Base-by-base conservation (phyloP, 2,888 invertebrate species). In the Iselma pallidipennis region DNA sequence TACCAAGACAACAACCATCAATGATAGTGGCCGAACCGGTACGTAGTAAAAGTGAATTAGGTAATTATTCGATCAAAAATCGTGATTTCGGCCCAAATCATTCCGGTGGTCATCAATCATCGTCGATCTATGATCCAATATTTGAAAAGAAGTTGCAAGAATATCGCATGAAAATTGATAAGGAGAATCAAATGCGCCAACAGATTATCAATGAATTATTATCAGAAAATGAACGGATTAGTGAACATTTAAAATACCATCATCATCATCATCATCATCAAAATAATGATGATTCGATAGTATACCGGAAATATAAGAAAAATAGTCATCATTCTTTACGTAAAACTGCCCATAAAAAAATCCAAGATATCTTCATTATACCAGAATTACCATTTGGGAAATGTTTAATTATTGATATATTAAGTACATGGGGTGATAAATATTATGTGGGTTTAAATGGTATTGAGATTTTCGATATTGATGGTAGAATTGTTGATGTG, bases 361-460 rank as follows among this genome's bases (percentile, higher is more conserved):
- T 12, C 23, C 45, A 64, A 26, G 65, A 66, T 26, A 53, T 65
- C 53, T 92, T 92, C 77, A 83, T 90, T 42, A 91, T 93, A 65
- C 93, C 92, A 0, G 90, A 91, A 79, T 81, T 92, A 68, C 93
- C 92, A 0, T 81, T 81, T 65, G 93, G 92, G n/a, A 82, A 84
- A 71, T 79, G 85, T 57, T 75, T 93, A 71, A 85, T 86, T 66
- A 82, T 93, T 56, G 88, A 89, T 77, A 90, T 93, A 67, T 81
- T 85, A 59, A 85, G 85, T 16, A 91, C 92, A 28, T 93, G 93
- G 93, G 93, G 92, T 7, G 93, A 93, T 76, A 87, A 87, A 69
- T 88, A 91, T 79, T 88, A 90, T 71, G 89, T 93, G 12, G 93
- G 92, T 0, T 79, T 93, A 57, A 92, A 91, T 75, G 92, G 92